Conservation (phyloP, 1,140 invertebrate species). For the Odontomachus brunneus region DNA sequence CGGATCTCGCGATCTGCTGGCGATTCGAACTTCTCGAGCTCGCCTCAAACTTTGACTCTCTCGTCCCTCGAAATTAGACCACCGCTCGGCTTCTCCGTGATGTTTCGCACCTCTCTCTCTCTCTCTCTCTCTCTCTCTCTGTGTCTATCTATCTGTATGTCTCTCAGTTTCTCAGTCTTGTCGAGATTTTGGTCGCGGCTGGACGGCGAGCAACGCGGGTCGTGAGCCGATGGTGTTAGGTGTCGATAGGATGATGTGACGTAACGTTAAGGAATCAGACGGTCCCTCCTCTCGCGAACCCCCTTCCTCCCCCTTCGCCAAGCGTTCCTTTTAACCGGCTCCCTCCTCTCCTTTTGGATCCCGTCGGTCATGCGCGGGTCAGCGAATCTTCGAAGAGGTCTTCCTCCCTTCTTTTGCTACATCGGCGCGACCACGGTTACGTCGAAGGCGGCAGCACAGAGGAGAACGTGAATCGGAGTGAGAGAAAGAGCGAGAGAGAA, state of each 20-base stretch:
- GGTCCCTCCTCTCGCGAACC: background rate
- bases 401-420: constrained; percentile 68
- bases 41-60: constrained; percentile 12
- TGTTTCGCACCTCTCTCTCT: background rate
- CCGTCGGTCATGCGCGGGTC: constrained; percentile 73
- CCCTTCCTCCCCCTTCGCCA: background rate
- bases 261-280: constrained; percentile 66
- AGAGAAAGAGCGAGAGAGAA: background rate
- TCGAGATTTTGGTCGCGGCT: no score
- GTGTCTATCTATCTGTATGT: no score
- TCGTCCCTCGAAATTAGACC: constrained; percentile 48
- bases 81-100: background rate
- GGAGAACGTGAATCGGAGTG: constrained; percentile 27
- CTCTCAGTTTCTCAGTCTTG: background rate
- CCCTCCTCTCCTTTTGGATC: constrained; percentile 62
- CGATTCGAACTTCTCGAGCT: background rate
- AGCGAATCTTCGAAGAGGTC: constrained; percentile 71
- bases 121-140: no score
- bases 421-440: constrained; percentile 57
- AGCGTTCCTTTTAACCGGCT: constrained; percentile 61
- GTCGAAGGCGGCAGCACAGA: constrained; percentile 51
- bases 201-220: background rate
- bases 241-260: constrained; percentile 53
- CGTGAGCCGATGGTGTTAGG: background rate
- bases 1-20: background rate